Conservation (phyloP, 2,113 vertebrate species). For the Numenius arquata region DNA sequence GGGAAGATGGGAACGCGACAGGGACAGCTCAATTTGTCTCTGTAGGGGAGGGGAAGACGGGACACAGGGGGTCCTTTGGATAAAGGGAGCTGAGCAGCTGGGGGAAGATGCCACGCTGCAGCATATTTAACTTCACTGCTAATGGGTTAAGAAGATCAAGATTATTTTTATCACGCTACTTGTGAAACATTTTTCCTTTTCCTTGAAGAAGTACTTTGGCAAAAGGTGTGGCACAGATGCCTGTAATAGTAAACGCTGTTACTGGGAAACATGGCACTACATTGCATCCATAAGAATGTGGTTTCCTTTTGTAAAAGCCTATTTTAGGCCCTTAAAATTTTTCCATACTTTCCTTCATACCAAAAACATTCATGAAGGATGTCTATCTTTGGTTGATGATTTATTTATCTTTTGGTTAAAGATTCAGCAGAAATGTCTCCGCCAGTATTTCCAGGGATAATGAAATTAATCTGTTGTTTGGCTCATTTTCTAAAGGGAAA, state of each 20-base stretch:
- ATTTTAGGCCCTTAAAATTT: not conserved
- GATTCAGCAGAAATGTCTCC: not conserved
- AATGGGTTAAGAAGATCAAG: not conserved
- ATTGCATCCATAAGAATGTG: not conserved
- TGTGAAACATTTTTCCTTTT: not conserved
- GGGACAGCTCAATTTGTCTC: not conserved
- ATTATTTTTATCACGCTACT: not conserved
- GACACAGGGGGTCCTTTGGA: not conserved
- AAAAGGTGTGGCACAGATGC: not conserved
- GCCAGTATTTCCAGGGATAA: not conserved
- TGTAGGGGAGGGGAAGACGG: not conserved
- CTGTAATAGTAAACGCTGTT: not conserved
- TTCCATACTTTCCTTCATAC: not conserved
- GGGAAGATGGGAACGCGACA: not conserved
- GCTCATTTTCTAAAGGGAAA: not conserved
- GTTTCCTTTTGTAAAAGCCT: not conserved
- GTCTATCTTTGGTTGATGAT: not conserved
- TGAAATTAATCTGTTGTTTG: not conserved
- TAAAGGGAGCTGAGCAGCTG: not conserved
- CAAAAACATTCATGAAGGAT: not conserved
- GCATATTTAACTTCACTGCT: not conserved
- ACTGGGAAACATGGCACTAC: not conserved
- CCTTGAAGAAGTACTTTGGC: not conserved
- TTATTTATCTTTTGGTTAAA: constrained; percentile 23
- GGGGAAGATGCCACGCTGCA: not conserved